Evolutionary conservation across 2,113 vertebrate genomes (phyloP).

Genomic region (Callaeas wilsoni): DNA sequence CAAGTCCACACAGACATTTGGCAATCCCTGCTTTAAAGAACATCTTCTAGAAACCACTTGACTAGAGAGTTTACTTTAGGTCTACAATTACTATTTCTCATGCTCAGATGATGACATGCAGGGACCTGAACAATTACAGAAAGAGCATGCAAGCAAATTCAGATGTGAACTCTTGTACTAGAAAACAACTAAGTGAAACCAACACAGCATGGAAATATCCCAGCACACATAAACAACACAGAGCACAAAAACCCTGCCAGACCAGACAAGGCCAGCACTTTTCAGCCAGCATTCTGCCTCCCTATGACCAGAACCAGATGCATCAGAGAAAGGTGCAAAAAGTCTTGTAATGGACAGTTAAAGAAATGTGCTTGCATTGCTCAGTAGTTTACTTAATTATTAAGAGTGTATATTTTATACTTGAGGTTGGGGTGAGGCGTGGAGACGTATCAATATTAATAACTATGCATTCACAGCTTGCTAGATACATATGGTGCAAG

Average conservation of each 20-base stretch:
- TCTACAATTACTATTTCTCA: not conserved
- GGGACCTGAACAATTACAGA: not conserved
- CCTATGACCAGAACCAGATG: constrained; percentile 1
- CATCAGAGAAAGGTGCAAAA: constrained; percentile 58
- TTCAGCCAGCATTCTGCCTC: not conserved
- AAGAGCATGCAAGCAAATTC: not conserved
- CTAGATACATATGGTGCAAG: not conserved
- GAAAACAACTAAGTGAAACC: not conserved
- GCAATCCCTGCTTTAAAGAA: not conserved
- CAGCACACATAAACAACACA: not conserved
- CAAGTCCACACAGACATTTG: not conserved
- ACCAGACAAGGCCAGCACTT: not conserved
- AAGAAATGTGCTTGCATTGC: not conserved
- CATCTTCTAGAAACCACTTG: not conserved
- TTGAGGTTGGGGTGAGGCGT: not conserved
- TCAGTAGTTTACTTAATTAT: not conserved
- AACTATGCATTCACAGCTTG: not conserved
- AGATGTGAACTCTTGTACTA: not conserved
- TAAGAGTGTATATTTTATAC: not conserved
- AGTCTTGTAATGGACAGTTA: not conserved
- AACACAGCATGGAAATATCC: not conserved
- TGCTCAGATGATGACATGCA: not conserved
- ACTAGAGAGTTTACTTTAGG: not conserved
- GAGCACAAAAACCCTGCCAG: not conserved
- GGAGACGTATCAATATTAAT: not conserved